Evolutionary conservation across 2,797 vertebrate species (phyloP).

Genomic region (Enteromius fasciolatus): DNA sequence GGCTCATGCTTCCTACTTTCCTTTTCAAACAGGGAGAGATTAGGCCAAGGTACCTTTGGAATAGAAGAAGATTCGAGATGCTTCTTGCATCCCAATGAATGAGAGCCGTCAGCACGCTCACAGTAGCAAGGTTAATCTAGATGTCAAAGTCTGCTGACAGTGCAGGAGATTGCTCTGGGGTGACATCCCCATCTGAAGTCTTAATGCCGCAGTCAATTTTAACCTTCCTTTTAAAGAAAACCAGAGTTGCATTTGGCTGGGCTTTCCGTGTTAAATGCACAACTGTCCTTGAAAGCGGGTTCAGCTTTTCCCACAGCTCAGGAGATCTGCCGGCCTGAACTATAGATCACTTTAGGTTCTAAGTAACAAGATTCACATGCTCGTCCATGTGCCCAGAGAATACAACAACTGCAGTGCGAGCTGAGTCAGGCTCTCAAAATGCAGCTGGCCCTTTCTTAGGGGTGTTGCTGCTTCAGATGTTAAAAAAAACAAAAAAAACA

Average conservation of each 20-base stretch:
- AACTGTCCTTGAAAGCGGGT: constrained; percentile 8
- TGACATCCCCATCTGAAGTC: constrained; percentile 78
- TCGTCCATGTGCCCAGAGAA: constrained; percentile 14
- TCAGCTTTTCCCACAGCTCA: constrained; percentile 38
- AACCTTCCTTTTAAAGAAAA: constrained; percentile 74
- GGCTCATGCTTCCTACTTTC: constrained; percentile 8
- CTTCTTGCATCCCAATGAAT: constrained; percentile 76
- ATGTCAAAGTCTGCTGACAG: constrained; percentile 80
- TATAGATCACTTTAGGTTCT: constrained; percentile 33
- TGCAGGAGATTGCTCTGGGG: constrained; percentile 77
- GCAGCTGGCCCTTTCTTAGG: neutral
- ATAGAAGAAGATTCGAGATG: constrained; percentile 41
- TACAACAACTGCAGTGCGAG: neutral
- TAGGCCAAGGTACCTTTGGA: constrained; percentile 8
- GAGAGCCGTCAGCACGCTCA: constrained; percentile 72
- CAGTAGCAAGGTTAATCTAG: constrained; percentile 83
- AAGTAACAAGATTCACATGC: constrained; percentile 26
- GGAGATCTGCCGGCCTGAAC: constrained; percentile 27
- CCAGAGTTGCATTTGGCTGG: constrained; percentile 64
- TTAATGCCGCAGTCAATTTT: constrained; percentile 81
- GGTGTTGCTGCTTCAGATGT: constrained; percentile 21
- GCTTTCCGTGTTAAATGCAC: constrained; percentile 24
- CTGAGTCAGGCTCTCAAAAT: neutral
- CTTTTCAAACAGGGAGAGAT: constrained; percentile 24
- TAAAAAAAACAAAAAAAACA: neutral